A percentile compares a stretch with the other conserved stretches of the same genome.
phyloP scores from a whole-genome alignment of 2,888 invertebrate species.

The Andricus curvator region DNA sequence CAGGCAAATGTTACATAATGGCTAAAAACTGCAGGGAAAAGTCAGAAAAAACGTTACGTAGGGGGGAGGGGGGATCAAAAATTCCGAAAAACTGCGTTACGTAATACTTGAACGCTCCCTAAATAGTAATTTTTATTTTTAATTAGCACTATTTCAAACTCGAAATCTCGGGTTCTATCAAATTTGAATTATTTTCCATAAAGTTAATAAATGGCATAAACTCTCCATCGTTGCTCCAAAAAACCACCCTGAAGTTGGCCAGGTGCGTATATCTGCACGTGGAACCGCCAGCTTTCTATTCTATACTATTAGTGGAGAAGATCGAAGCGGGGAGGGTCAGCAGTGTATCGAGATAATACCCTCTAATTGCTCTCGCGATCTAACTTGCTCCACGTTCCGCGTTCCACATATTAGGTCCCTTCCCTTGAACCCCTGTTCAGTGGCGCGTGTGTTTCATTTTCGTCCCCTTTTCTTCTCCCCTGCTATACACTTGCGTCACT shows the following conservation, averaged over 20 bases:
- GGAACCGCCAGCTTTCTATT: background rate
- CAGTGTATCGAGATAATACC: conserved; percentile 53
- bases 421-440: conserved; percentile 54
- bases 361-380: conserved; percentile 54
- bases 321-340: conserved; percentile 44
- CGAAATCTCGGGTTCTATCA: background rate
- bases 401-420: conserved; percentile 30
- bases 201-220: background rate
- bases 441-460: conserved; percentile 70
- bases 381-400: conserved; percentile 44
- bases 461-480: conserved; percentile 60
- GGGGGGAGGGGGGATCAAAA: too few species aligned
- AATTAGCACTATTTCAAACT: background rate
- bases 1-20: too few species aligned
- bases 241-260: background rate
- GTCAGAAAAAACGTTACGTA: too few species aligned
- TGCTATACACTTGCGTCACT: conserved; percentile 67
- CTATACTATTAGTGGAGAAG: conserved; percentile 6
- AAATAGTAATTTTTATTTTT: too few species aligned
- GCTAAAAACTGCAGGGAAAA: too few species aligned
- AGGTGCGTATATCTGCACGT: conserved; percentile 11
- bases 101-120: too few species aligned
- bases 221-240: background rate
- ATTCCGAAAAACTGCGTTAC: too few species aligned
- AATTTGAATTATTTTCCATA: too few species aligned